Evolutionary conservation across 2,113 vertebrate species (phyloP), one percentile per base, ranked within the genome.

Genomic region (Dicerorhinus sumatrensis): DNA sequence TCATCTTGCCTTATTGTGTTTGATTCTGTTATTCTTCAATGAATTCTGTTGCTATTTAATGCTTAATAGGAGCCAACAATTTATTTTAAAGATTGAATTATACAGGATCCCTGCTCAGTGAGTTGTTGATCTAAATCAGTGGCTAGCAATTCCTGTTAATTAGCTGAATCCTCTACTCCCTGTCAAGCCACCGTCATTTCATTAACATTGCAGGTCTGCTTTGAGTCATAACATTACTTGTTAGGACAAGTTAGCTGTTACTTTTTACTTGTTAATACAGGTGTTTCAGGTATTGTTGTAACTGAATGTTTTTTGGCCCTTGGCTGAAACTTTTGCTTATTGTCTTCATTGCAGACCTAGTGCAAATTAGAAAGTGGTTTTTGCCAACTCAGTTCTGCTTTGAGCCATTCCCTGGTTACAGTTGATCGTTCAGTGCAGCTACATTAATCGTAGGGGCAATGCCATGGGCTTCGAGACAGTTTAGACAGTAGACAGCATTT

Each of bases 251-350:
- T 83, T 80, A 62, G 42, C 96, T 83, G 60, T 80, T 96, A 86
- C 84, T 33, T 60, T 95, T 94, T 42, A 29, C 75, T 65, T 95
- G 94, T 96, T 94, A 93, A 92, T 70, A 89, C 96, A 91, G 90
- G 75, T 86, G 69, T 96, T 96, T 93, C 73, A 5, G 33, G 48
- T 56, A 62, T 85, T 87, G 33, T 90, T 63, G 18, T 93, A 94
- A 76, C 73, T 90, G 63, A 72, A 36, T 96, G 93, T 86, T 98
- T 91, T 98, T 98, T 98, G 98, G 98, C 96, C 96, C 95, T 97
- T 98, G 97, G 97, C 98, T 36, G 70, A 96, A 98, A 97, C 98
- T 84, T 97, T 98, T 96, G 80, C 97, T 96, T 77, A 96, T 77
- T 92, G 92, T 67, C 92, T 91, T 97, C 92, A 63, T 97, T 97